Conservation (phyloP, 1,140 invertebrate species). For the Pseudobourletiella spinata region DNA sequence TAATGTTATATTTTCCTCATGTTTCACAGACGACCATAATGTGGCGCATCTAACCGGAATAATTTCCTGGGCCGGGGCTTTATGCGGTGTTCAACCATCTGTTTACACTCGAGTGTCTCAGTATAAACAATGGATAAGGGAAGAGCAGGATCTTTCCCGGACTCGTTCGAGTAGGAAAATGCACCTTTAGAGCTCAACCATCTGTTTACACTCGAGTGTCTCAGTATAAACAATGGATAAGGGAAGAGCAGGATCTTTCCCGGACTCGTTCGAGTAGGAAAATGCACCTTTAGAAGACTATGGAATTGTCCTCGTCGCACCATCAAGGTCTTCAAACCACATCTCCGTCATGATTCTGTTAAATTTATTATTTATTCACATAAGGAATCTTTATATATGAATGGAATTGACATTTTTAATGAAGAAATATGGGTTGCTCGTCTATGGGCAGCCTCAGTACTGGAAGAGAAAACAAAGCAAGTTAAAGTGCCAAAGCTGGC, state of each 20-base stretch:
- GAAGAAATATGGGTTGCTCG: no score
- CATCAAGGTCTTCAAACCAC: no score
- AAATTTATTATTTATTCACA: no score
- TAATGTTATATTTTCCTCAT: background rate
- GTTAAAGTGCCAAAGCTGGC: no score
- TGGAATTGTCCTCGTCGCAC: no score
- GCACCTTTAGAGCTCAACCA: background rate
- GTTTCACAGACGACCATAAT: background rate
- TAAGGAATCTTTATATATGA: no score
- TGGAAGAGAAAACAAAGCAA: no score
- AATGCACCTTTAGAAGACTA: background rate
- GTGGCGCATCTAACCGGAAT: constrained; percentile 16
- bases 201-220: constrained; percentile 14
- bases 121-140: constrained; percentile 23
- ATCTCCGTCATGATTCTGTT: no score
- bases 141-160: constrained; percentile 11
- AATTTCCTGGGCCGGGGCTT: constrained; percentile 9
- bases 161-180: background rate
- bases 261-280: background rate
- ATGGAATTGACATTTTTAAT: no score
- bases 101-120: constrained; percentile 19
- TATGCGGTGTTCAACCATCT: background rate
- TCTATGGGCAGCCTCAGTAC: no score
- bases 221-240: constrained; percentile 22
- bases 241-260: constrained; percentile 14